phyloP scores from a whole-genome alignment of 1,140 invertebrate species.

The Tetranychus urticae region DNA sequence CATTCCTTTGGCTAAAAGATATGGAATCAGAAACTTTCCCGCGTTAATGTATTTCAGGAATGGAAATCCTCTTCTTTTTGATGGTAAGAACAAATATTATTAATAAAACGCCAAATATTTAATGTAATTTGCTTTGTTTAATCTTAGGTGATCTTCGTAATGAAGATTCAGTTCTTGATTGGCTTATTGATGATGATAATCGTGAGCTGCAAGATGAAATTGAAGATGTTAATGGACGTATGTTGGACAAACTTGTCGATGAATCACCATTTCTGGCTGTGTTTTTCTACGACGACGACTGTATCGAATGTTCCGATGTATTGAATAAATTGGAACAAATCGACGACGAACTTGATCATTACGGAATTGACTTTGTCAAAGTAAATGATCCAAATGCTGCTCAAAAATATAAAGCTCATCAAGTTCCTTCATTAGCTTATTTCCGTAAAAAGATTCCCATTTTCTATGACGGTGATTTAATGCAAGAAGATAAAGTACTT shows the following conservation, averaged over 20 bases:
- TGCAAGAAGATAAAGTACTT: conserved; percentile 57
- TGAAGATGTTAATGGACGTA: conserved; percentile 62
- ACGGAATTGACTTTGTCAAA: conserved; percentile 80
- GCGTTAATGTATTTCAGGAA: conserved; percentile 77
- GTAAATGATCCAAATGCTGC: conserved; percentile 60
- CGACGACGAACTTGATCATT: conserved; percentile 73
- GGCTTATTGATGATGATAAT: conserved; percentile 80
- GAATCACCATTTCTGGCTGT: conserved; percentile 70
- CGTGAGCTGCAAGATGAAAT: conserved; percentile 79
- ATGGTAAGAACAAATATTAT: conserved; percentile 28
- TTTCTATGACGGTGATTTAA: conserved; percentile 69
- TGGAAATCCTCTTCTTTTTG: conserved; percentile 73
- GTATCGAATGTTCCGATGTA: conserved; percentile 64
- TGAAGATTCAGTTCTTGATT: conserved; percentile 32
- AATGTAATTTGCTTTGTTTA: background rate
- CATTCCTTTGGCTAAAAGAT: conserved; percentile 43
- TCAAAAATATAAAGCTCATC: conserved; percentile 48
- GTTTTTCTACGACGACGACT: conserved; percentile 75
- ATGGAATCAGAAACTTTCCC: conserved; percentile 82
- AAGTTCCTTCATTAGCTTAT: conserved; percentile 55
- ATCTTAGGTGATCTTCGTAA: conserved; percentile 46
- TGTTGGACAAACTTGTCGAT: conserved; percentile 61
- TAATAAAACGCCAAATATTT: background rate
- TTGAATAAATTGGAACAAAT: conserved; percentile 69
- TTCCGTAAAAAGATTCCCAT: conserved; percentile 66